Conservation (phyloP, 1,140 invertebrate species). For the Aphidius gifuensis region DNA sequence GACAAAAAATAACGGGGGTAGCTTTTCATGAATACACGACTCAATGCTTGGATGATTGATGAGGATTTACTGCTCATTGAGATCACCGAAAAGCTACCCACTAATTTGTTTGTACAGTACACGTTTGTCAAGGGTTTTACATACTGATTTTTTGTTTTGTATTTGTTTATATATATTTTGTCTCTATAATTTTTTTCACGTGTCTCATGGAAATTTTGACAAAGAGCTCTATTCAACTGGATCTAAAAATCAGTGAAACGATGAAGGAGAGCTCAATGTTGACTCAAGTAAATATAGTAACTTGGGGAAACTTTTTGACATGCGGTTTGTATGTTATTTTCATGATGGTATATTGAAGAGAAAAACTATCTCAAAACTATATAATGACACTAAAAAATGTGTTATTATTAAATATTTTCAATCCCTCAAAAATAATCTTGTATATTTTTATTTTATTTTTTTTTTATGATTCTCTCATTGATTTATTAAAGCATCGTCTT, state of each 20-base stretch:
- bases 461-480: constrained; percentile 12
- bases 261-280: constrained; percentile 6
- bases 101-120: constrained; percentile 38
- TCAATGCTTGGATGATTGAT: constrained; percentile 29
- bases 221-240: not conserved
- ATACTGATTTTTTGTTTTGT: constrained; percentile 19
- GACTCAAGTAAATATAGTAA: constrained; percentile 29
- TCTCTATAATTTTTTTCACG: not conserved
- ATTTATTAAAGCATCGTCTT: constrained; percentile 14
- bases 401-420: too few species aligned
- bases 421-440: too few species aligned
- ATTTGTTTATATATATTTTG: constrained; percentile 3
- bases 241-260: constrained; percentile 5
- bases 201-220: too few species aligned
- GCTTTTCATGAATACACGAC: constrained; percentile 26
- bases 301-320: constrained; percentile 21
- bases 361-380: too few species aligned
- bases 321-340: too few species aligned
- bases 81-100: constrained; percentile 26
- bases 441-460: not conserved
- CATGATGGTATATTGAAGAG: too few species aligned
- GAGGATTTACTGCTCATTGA: constrained; percentile 18
- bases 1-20: constrained; percentile 22
- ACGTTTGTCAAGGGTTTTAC: constrained; percentile 23
- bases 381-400: too few species aligned